A percentile compares a stretch with the other conserved stretches of the same genome.
Evolutionary conservation across 2,113 vertebrate species (phyloP).

Genomic region (Etheostoma cragini): DNA sequence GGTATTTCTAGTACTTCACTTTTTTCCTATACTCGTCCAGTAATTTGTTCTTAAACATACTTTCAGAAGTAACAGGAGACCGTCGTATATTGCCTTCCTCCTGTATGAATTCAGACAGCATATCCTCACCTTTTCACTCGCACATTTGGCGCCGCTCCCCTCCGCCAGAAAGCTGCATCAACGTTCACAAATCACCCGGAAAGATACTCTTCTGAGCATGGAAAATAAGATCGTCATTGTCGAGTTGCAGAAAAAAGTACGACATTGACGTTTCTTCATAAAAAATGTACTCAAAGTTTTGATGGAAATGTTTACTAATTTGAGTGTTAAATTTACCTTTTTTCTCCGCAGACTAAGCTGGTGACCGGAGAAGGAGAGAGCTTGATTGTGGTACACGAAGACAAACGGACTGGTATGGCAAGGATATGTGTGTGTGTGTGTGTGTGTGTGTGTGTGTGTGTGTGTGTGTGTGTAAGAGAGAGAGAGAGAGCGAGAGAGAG

Average conservation of each 20-base stretch:
- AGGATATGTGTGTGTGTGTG: constrained; percentile 42
- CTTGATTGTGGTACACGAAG: constrained; percentile 10
- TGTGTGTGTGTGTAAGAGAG: not conserved
- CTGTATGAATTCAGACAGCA: not conserved
- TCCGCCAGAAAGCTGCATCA: not conserved
- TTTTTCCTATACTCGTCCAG: not conserved
- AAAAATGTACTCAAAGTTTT: not conserved
- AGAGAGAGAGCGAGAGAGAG: not conserved
- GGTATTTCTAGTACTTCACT: not conserved
- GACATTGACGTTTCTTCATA: not conserved
- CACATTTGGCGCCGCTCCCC: constrained; percentile 29
- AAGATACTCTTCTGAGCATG: not conserved
- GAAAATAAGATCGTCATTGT: not conserved
- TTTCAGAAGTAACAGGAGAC: not conserved
- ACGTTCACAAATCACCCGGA: constrained; percentile 1
- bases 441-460: constrained; percentile 23
- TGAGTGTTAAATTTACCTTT: not conserved
- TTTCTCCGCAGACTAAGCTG: not conserved
- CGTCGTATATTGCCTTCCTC: not conserved
- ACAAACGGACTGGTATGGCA: not conserved
- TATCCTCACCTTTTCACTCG: constrained; percentile 38
- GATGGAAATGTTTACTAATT: not conserved
- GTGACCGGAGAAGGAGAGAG: not conserved
- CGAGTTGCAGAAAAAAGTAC: not conserved
- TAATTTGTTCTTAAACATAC: not conserved